Evolutionary conservation across 2,113 vertebrate species (phyloP).

Genomic region (Seriola dumerili): DNA sequence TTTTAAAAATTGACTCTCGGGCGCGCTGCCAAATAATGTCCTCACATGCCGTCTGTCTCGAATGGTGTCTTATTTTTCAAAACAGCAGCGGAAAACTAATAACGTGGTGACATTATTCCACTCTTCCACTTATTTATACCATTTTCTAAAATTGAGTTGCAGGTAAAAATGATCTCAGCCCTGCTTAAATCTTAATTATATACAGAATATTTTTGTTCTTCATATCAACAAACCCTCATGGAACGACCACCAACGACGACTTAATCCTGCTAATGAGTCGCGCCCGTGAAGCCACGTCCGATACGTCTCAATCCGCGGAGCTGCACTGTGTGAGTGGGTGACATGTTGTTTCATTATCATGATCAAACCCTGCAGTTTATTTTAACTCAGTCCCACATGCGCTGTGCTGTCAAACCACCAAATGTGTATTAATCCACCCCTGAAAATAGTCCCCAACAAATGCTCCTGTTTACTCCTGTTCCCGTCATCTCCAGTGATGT

Average conservation of each 20-base stretch:
- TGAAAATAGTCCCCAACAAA: neutral
- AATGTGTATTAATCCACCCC: neutral
- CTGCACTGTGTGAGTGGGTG: neutral
- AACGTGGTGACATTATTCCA: neutral
- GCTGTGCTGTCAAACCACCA: neutral
- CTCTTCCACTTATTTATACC: neutral
- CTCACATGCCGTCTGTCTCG: neutral
- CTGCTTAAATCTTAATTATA: neutral
- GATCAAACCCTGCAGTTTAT: neutral
- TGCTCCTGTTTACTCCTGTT: neutral
- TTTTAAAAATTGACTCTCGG: neutral
- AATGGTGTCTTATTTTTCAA: neutral
- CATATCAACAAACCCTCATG: neutral
- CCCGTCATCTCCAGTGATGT: neutral
- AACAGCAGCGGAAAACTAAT: neutral
- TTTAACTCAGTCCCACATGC: neutral
- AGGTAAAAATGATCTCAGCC: neutral
- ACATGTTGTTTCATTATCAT: neutral
- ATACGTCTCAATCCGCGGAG: neutral
- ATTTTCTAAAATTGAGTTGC: neutral
- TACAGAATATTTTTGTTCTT: neutral
- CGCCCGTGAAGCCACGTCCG: neutral
- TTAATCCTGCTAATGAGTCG: neutral
- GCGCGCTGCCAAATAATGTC: neutral
- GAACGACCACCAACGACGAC: neutral